Base-by-base conservation (phyloP, 2,113 vertebrate species). In the Prinia subflava region DNA sequence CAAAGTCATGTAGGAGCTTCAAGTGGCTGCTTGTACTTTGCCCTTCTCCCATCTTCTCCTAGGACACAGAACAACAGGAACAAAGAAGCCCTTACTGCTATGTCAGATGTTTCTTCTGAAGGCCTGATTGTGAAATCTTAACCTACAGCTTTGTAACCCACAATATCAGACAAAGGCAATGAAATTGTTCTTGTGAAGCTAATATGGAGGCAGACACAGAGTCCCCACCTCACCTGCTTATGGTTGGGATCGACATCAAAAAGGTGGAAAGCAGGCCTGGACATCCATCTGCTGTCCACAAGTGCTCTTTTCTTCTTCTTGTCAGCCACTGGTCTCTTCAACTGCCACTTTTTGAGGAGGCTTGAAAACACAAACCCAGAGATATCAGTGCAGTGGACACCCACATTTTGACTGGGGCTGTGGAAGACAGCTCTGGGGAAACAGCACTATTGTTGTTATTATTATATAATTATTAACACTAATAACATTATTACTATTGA, bases 1-100 rank as follows among this genome's bases (percentile, higher is more conserved):
- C 97, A 75, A 99, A 99, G 93, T 97, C 73, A 1, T 55, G 84
- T 67, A 96, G 92, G 41, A 96, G 97, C 47, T 83, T 94, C 60
- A 93, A 20, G 53, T 88, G 93, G 9, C 1, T 80, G 79, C 73
- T 37, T 1, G 3, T 37, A 21, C 19, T 89, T 35, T 92, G 85
- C 13, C 68, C 92, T 83, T 60, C 42, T 85, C 47, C 35, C 41
- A 31, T 47, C n/a, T 49, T 69, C 44, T 82, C 70, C 95, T 97
- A 68, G 11, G 62, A 92, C 18, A 67, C 37, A 95, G 65, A 76
- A 73, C 19, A 90, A 64, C 11, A 63, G n/a, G 35, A 91, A 91
- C 13, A 90, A 77, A 78, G 74, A 70, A 60, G 22, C 11, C 27
- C 5, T 83, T 59, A 90, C 5, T 47, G 12, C 44, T 73, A 49